These are phyloP conservation scores for Habropoda laboriosa DNA, from an alignment of 1,140 invertebrate species.

Conservation along the genomic window DNA sequence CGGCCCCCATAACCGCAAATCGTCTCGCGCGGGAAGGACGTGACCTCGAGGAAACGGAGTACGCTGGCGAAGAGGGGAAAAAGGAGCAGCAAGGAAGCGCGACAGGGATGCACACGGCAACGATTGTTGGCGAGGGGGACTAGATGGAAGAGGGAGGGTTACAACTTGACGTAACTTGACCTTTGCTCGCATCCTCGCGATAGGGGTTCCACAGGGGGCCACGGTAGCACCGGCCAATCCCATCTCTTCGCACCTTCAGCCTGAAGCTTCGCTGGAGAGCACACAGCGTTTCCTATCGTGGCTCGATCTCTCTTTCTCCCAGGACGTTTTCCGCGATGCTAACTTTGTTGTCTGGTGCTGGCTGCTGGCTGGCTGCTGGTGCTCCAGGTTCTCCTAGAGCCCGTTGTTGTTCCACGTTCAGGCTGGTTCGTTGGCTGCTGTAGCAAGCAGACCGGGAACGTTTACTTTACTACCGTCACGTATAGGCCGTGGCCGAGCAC, in stretches of 20 bases:
- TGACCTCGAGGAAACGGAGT: conserved; percentile 57
- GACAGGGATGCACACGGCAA: conserved; percentile 5
- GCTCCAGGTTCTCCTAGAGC: neutral
- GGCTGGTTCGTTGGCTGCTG: neutral
- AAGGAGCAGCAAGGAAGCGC: neutral
- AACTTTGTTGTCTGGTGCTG: neutral
- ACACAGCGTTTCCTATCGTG: conserved; percentile 43
- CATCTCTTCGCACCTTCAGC: conserved; percentile 55
- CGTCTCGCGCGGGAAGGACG: conserved; percentile 59
- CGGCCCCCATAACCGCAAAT: conserved; percentile 59
- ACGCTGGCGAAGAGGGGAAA: neutral
- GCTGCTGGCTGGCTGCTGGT: neutral
- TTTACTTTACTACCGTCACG: conserved; percentile 72
- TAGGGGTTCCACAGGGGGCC: conserved; percentile 10
- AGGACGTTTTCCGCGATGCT: conserved; percentile 58
- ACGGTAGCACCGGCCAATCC: conserved; percentile 47
- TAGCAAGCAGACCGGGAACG: conserved; percentile 33
- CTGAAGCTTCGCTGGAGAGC: neutral
- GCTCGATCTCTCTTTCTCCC: conserved; percentile 55
- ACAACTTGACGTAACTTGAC: conserved; percentile 51
- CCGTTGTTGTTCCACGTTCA: conserved; percentile 16
- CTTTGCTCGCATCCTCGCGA: conserved; percentile 40
- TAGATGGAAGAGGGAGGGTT: neutral
- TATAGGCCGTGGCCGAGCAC: conserved; percentile 56
- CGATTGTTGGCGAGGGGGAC: neutral